A percentile compares a stretch with the other conserved stretches of the same genome.
phyloP scores from a whole-genome alignment of 2,113 vertebrate species.

The Hiodon alosoides region DNA sequence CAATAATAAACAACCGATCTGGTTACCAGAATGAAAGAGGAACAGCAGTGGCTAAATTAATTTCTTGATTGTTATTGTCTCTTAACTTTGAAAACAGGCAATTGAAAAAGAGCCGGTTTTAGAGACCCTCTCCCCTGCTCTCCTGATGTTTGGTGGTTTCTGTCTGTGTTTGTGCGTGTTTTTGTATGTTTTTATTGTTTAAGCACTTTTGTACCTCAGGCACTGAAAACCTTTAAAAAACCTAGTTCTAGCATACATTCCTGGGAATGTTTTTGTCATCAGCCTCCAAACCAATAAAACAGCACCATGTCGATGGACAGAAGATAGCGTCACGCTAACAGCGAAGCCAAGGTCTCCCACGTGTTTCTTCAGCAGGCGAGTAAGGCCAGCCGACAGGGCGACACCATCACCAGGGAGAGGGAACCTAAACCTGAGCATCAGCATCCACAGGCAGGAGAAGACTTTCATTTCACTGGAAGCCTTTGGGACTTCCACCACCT shows the following conservation, averaged over 20 bases:
- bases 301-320: not conserved
- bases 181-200: not conserved
- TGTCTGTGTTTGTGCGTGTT: not conserved
- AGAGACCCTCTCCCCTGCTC: not conserved
- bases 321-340: too few relatives aligned
- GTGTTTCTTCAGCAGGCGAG: not conserved
- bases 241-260: slow-evolving; percentile 2
- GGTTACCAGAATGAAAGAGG: slow-evolving; percentile 7
- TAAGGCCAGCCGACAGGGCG: not conserved
- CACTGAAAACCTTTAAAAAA: not conserved
- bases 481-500: not conserved
- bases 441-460: not conserved
- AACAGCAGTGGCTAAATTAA: not conserved
- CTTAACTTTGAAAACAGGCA: not conserved
- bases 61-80: slow-evolving; percentile 2
- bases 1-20: slow-evolving; percentile 17
- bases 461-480: not conserved
- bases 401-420: not conserved
- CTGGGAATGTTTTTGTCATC: not conserved
- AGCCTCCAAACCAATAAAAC: not conserved
- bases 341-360: too few relatives aligned
- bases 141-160: not conserved
- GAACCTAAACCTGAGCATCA: not conserved
- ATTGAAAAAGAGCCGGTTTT: not conserved
- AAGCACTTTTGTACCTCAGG: too few relatives aligned